phyloP scores from a whole-genome alignment of 2,797 vertebrate species.

The Chaunax sp. region DNA sequence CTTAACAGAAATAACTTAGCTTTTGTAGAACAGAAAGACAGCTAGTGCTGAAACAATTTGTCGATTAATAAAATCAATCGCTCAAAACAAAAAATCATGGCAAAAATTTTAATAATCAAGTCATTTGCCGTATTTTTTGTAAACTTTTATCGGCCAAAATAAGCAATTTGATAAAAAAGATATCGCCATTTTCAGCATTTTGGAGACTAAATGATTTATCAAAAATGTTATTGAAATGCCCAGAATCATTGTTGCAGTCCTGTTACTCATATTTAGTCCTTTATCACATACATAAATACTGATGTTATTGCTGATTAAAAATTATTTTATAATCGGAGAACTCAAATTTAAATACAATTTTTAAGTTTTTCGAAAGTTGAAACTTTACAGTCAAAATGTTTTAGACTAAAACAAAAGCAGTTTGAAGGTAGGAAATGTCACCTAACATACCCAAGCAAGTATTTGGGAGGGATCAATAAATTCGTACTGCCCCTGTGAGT shows the following conservation, averaged over 20 bases:
- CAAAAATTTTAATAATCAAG: too few relatives aligned
- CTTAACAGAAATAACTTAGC: not conserved
- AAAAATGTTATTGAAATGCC: not conserved
- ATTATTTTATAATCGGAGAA: not conserved
- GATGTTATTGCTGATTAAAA: too few relatives aligned
- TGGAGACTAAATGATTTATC: too few relatives aligned
- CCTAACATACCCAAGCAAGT: too few relatives aligned
- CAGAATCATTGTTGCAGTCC: too few relatives aligned
- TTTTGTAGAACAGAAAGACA: too few relatives aligned
- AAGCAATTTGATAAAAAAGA: too few relatives aligned
- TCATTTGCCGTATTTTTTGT: not conserved
- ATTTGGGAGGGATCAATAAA: too few relatives aligned
- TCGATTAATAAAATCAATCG: not conserved
- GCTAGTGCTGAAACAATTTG: not conserved
- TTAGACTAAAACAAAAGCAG: not conserved
- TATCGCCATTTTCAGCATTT: too few relatives aligned
- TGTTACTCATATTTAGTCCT: not conserved
- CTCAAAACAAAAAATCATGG: too few relatives aligned
- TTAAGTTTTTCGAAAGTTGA: not conserved
- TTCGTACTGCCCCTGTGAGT: not conserved
- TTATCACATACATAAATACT: too few relatives aligned
- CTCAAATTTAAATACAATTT: not conserved
- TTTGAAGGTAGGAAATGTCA: too few relatives aligned
- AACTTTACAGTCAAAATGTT: not conserved
- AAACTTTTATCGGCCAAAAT: not conserved